Evolutionary conservation across 1,140 invertebrate genomes (phyloP).

Genomic region (Pemphigus obesinymphae): DNA sequence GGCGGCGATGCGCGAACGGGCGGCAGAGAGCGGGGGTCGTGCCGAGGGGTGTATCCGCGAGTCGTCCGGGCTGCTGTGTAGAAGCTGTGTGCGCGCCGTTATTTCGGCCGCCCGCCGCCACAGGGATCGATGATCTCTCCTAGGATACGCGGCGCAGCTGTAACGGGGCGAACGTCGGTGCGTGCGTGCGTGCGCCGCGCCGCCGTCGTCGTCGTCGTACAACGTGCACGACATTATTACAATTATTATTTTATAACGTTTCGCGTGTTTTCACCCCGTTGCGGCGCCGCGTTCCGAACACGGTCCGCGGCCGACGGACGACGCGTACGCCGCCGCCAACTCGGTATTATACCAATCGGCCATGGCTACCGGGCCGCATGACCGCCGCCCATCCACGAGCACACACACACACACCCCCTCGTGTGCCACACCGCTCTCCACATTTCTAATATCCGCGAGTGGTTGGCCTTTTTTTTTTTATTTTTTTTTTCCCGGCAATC

Average conservation of each 20-base stretch:
- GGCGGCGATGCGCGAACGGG: neutral
- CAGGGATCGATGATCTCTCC: conserved; percentile 9
- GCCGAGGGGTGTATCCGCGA: neutral
- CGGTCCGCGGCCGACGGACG: neutral
- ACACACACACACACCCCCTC: too few species aligned
- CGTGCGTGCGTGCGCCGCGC: neutral
- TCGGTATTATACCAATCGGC: neutral
- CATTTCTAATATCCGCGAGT: too few species aligned
- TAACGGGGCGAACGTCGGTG: neutral
- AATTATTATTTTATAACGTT: too few species aligned
- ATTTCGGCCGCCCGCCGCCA: neutral
- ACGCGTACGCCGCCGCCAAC: neutral
- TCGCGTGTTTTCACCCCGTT: neutral
- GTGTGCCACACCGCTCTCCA: too few species aligned
- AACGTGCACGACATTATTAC: too few species aligned
- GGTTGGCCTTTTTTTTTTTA: too few species aligned
- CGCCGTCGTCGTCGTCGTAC: too few species aligned
- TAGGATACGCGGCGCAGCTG: conserved; percentile 19
- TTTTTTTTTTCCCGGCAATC: neutral
- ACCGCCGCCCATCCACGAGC: neutral
- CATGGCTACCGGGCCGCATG: neutral
- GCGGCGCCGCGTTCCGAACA: neutral
- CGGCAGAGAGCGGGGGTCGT: neutral
- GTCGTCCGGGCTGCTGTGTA: neutral
- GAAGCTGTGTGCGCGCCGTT: conserved; percentile 10